These are phyloP conservation scores for Probaryconus sp. DNA, from an alignment of 1,140 invertebrate genomes.

Conservation along the genomic window DNA sequence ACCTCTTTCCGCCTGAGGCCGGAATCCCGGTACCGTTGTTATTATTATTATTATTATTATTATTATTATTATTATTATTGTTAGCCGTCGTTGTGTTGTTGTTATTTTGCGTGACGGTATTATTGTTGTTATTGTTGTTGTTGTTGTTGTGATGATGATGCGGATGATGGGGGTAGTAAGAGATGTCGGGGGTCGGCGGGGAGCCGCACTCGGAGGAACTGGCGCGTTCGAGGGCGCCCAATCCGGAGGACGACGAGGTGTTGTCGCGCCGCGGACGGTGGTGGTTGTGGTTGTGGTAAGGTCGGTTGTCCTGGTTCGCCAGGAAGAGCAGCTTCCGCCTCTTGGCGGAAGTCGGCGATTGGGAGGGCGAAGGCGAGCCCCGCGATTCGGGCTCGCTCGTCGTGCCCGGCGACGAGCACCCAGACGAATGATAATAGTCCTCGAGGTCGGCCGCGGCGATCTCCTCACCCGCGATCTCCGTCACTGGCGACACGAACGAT, in stretches of 20 bases:
- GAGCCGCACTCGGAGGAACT: slow-evolving; percentile 85
- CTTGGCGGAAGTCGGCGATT: slow-evolving; percentile 69
- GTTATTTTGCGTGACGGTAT: slow-evolving; percentile 75
- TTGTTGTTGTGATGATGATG: slow-evolving; percentile 74
- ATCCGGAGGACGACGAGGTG: slow-evolving; percentile 35
- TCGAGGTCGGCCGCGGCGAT: slow-evolving; percentile 66
- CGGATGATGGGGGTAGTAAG: slow-evolving; percentile 72
- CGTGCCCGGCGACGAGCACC: slow-evolving; percentile 75
- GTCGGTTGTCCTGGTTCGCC: slow-evolving; percentile 60
- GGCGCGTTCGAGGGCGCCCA: slow-evolving; percentile 73
- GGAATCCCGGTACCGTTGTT: slow-evolving; percentile 65
- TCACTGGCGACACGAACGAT: slow-evolving; percentile 42
- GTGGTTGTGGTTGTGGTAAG: slow-evolving; percentile 58
- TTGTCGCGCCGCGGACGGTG: slow-evolving; percentile 60
- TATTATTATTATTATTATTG: slow-evolving; percentile 76
- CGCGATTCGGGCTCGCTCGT: slow-evolving; percentile 73
- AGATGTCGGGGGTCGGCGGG: slow-evolving; percentile 78
- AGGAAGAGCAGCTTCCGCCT: slow-evolving; percentile 68
- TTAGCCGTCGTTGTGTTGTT: slow-evolving; percentile 76
- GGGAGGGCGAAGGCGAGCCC: slow-evolving; percentile 72
- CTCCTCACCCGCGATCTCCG: slow-evolving; percentile 63
- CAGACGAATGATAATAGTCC: slow-evolving; percentile 73
- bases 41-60: slow-evolving; percentile 75
- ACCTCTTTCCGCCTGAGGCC: slow-evolving; percentile 79
- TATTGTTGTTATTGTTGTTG: slow-evolving; percentile 78